phyloP scores from a whole-genome alignment of 2,888 invertebrate species.

The Hydrotaea diabolus region DNA sequence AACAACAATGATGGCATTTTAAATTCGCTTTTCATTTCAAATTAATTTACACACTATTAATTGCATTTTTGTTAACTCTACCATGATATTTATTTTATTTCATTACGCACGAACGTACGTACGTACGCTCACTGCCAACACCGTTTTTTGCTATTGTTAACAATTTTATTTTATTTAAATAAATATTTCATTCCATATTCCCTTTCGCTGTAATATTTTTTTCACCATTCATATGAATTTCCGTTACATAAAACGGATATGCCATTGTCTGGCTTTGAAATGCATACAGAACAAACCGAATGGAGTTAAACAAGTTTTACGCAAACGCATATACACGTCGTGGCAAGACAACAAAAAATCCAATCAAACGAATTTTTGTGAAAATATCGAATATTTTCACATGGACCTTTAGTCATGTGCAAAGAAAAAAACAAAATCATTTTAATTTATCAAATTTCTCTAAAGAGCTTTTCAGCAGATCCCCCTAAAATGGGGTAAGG shows the following conservation, averaged over 20 bases:
- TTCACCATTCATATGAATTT: slow-evolving; percentile 31
- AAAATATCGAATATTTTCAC: too few relatives aligned
- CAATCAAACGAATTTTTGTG: too few relatives aligned
- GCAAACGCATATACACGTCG: too few relatives aligned
- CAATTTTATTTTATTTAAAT: slow-evolving; percentile 33
- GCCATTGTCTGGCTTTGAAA: slow-evolving; percentile 51
- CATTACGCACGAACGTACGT: slow-evolving; percentile 57
- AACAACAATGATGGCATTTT: slow-evolving; percentile 3
- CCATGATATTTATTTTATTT: slow-evolving; percentile 62
- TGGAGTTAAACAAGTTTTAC: neutral
- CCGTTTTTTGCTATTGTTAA: neutral
- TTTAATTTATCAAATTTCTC: too few relatives aligned
- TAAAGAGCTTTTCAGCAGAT: too few relatives aligned
- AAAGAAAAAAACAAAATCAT: too few relatives aligned
- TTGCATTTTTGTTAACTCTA: slow-evolving; percentile 71
- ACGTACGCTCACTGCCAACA: neutral
- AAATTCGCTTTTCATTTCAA: slow-evolving; percentile 37
- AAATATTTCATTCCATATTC: slow-evolving; percentile 17
- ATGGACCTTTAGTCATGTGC: too few relatives aligned
- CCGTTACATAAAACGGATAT: slow-evolving; percentile 61
- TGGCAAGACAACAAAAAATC: too few relatives aligned
- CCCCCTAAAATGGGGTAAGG: too few relatives aligned
- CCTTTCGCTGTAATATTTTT: neutral
- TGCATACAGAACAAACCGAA: neutral
- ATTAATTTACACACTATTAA: slow-evolving; percentile 70